Percentiles rank a stretch among this genome's conserved stretches.
Conservation (phyloP, 2,797 vertebrate genomes). For the Lepidocolaptes lacrymiger region DNA sequence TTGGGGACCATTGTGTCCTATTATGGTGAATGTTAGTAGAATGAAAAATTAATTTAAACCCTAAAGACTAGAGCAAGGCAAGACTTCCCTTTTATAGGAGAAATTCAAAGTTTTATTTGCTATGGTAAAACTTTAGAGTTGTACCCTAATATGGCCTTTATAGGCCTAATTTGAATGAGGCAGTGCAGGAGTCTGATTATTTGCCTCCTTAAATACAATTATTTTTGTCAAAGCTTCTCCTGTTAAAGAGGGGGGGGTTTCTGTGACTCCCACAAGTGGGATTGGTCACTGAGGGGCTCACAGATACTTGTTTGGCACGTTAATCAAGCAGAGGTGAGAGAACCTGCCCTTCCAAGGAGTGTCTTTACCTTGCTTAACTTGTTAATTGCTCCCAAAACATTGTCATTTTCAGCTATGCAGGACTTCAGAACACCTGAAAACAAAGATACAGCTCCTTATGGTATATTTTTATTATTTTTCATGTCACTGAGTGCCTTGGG, state of each 20-base stretch:
- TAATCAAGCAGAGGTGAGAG: not conserved
- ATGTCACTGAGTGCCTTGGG: not conserved
- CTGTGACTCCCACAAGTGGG: not conserved
- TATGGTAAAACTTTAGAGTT: constrained; percentile 16
- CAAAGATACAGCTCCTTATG: not conserved
- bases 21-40: constrained; percentile 75
- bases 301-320: not conserved
- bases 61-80: constrained; percentile 60
- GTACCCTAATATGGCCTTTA: constrained; percentile 27
- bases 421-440: not conserved
- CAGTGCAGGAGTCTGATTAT: not conserved
- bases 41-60: constrained; percentile 72
- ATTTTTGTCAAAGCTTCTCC: not conserved
- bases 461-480: not conserved
- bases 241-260: not conserved
- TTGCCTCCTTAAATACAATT: not conserved
- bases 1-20: constrained; percentile 62
- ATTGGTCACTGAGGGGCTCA: not conserved
- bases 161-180: not conserved
- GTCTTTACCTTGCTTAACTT: not conserved
- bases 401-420: not conserved
- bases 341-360: not conserved
- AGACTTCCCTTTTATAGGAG: constrained; percentile 21
- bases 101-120: constrained; percentile 41
- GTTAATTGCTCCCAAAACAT: not conserved